Conservation (phyloP, 2,888 invertebrate genomes). For the Merodon equestris region DNA sequence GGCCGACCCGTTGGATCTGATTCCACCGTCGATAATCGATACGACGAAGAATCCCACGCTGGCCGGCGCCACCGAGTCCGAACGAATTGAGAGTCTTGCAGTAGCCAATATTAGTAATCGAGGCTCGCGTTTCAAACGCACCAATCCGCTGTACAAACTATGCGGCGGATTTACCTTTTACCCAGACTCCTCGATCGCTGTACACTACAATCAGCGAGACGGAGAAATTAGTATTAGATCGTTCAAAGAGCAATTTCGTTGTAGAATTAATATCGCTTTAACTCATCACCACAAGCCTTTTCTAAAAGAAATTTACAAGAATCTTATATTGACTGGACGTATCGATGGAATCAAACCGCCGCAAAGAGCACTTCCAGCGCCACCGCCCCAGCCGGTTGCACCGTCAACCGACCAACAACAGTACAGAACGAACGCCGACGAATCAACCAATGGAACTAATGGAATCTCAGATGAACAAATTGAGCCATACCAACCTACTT, state of each 20-base stretch:
- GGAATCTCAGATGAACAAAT: slow-evolving; percentile 64
- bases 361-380: slow-evolving; percentile 72
- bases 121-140: slow-evolving; percentile 60
- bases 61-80: slow-evolving; percentile 34
- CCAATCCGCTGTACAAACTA: slow-evolving; percentile 51
- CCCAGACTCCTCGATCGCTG: slow-evolving; percentile 74
- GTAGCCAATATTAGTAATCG: slow-evolving; percentile 38
- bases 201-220: slow-evolving; percentile 76
- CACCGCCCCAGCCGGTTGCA: slow-evolving; percentile 55
- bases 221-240: slow-evolving; percentile 77
- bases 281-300: slow-evolving; percentile 77
- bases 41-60: slow-evolving; percentile 49
- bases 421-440: not conserved
- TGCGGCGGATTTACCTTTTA: slow-evolving; percentile 76
- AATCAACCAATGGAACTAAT: slow-evolving; percentile 55
- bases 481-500: slow-evolving; percentile 69
- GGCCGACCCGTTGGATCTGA: slow-evolving; percentile 75
- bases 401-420: slow-evolving; percentile 25
- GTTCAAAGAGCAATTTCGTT: slow-evolving; percentile 77
- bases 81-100: slow-evolving; percentile 32
- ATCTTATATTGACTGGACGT: slow-evolving; percentile 75
- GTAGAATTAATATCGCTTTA: slow-evolving; percentile 75
- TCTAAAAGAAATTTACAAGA: slow-evolving; percentile 76
- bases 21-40: slow-evolving; percentile 73
- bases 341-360: slow-evolving; percentile 72